Base-by-base conservation (phyloP, 2,113 vertebrate genomes). In the Nycticebus coucang region DNA sequence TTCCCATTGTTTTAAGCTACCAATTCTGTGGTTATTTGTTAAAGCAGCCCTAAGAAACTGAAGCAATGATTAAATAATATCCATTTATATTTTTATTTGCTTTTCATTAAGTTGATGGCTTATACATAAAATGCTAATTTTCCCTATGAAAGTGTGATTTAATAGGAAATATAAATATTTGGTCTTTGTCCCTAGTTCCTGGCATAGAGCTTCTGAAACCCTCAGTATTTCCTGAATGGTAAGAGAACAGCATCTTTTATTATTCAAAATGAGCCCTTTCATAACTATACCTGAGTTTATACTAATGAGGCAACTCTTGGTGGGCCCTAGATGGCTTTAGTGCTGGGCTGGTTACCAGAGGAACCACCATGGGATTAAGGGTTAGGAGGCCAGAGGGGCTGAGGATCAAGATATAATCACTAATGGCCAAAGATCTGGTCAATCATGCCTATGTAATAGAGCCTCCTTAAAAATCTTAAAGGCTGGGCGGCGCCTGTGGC, bases 61-160 rank as follows among this genome's bases (percentile, higher is more conserved):
- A 91, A n/a, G 60, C 14, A 66, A 66, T 50, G 64, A 90, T 90
- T 88, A 85, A 85, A 71, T 33, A 5, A 8, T 17, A 66, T 35
- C 30, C 28, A 72, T 83, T 96, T 85, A 81, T 86, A n/a, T 75
- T 72, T 91, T 93, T 59, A 85, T 45, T 95, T 92, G 35, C 26
- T 64, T 94, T 80, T 80, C 24, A 79, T 15, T 81, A 57, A 53
- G 7, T 11, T 93, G 81, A 26, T 88, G 30, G 33, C 12, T 18
- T 10, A 50, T 79, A 60, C 4, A 72, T 37, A 1, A 86, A 95
- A 79, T 79, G 4, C 33, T 74, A 35, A 85, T 57, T 84, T 59
- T 55, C 28, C 57, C 17, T 41, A 19, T n/a, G n/a, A 85, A 77
- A 66, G 2, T 77, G 13, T 68, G 59, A 66, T 66, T 85, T 55